A percentile compares a stretch with the other conserved stretches of the same genome.
phyloP scores from a whole-genome alignment of 64 coral and sea anemone species.

The Porites lutea region DNA sequence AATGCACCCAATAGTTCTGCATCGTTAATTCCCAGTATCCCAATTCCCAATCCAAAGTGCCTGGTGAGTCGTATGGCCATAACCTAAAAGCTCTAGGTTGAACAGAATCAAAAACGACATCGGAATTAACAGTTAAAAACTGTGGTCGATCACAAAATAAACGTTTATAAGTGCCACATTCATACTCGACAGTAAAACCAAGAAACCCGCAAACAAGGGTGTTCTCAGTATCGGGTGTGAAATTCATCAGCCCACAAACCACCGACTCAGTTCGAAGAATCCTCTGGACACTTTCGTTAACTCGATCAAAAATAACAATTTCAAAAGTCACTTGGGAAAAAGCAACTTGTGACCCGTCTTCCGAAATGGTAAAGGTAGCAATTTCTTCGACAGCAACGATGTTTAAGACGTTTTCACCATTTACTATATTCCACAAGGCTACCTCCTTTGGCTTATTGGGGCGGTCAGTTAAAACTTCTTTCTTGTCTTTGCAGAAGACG shows the following conservation, averaged over 20 bases:
- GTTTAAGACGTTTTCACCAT: not conserved
- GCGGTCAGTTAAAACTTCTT: not conserved
- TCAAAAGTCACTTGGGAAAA: not conserved
- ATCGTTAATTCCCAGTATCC: not conserved
- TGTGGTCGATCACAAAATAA: too few relatives aligned
- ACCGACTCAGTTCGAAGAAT: too few relatives aligned
- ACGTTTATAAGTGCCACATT: too few relatives aligned
- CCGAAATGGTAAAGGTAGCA: not conserved
- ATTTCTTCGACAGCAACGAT: not conserved
- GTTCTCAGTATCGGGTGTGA: not conserved
- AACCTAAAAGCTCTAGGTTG: too few relatives aligned
- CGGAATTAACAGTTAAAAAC: too few relatives aligned
- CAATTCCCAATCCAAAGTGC: too few relatives aligned
- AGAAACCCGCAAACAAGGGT: too few relatives aligned
- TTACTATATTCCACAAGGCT: constrained; percentile 1
- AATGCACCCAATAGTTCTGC: too few relatives aligned
- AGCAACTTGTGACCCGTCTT: not conserved
- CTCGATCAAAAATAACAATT: not conserved
- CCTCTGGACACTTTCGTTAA: too few relatives aligned
- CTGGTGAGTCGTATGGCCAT: too few relatives aligned
- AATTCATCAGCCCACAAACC: not conserved
- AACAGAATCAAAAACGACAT: too few relatives aligned
- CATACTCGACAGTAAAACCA: too few relatives aligned
- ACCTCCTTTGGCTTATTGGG: not conserved
- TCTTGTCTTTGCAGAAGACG: not conserved